phyloP scores from a whole-genome alignment of 1,140 invertebrate species.

The Sitophilus oryzae region DNA sequence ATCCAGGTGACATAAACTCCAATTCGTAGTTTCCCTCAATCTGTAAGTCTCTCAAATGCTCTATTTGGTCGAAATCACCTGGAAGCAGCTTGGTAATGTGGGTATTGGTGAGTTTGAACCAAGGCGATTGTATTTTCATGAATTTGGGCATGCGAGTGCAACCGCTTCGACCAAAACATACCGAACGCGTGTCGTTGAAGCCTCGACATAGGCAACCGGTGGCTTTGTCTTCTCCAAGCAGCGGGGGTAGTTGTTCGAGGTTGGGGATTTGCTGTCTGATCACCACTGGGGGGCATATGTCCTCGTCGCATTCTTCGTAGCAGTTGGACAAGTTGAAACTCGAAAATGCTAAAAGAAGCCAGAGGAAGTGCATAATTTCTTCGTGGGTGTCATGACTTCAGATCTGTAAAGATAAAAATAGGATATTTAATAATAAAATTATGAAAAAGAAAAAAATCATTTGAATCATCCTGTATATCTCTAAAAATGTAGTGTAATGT shows the following conservation, averaged over 20 bases:
- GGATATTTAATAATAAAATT: no score
- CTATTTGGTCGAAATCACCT: conserved; percentile 30
- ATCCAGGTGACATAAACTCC: conserved; percentile 23
- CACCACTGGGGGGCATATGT: conserved; percentile 17
- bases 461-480: no score
- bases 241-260: not conserved
- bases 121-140: conserved; percentile 16
- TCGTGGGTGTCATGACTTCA: not conserved
- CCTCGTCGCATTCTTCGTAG: conserved; percentile 17
- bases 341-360: not conserved
- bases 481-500: no score
- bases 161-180: conserved; percentile 31
- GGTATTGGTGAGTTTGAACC: conserved; percentile 27
- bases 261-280: conserved; percentile 1
- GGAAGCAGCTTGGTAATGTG: conserved; percentile 23
- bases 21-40: conserved; percentile 36
- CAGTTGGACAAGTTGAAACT: not conserved
- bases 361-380: not conserved
- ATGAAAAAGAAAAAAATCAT: no score
- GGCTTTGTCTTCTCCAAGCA: conserved; percentile 17
- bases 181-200: conserved; percentile 14
- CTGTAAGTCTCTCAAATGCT: conserved; percentile 25
- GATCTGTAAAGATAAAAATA: conserved; percentile 8
- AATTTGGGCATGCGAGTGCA: conserved; percentile 32
- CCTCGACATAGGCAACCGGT: conserved; percentile 35